Evolutionary conservation across 2,888 invertebrate genomes (phyloP).

Genomic region (Blera fallax): DNA sequence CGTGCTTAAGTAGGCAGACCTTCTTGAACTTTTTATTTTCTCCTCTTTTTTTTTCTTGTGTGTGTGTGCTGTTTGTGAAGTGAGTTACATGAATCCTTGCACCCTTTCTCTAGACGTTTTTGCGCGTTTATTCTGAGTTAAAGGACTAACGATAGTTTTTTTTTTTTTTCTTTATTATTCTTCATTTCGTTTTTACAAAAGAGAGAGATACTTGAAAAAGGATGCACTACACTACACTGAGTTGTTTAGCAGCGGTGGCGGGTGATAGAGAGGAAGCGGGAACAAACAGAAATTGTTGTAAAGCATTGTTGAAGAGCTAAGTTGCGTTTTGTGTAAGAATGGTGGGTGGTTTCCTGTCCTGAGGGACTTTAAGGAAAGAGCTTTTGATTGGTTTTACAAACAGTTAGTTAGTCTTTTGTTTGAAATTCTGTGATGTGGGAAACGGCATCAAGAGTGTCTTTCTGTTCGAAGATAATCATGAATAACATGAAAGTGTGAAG

Average conservation of each 20-base stretch:
- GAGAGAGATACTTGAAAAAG: conserved; percentile 32
- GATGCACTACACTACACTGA: conserved; percentile 33
- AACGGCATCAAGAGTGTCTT: not conserved
- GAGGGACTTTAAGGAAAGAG: conserved; percentile 29
- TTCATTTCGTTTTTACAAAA: conserved; percentile 27
- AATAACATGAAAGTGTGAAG: not conserved
- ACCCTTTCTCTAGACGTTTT: conserved; percentile 32
- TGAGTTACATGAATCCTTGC: conserved; percentile 60
- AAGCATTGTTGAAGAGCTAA: conserved; percentile 52
- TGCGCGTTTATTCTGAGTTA: conserved; percentile 53
- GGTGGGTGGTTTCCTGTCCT: not conserved
- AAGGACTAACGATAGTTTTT: conserved; percentile 66
- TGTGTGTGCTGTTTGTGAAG: conserved; percentile 47
- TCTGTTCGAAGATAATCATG: not conserved
- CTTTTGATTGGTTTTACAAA: conserved; percentile 57
- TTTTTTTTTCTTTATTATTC: not conserved
- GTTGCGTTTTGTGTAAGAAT: conserved; percentile 55
- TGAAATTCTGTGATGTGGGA: not conserved
- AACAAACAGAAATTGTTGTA: conserved; percentile 56
- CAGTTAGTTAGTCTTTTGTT: conserved; percentile 55
- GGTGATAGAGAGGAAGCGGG: conserved; percentile 29
- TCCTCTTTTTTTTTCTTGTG: not conserved
- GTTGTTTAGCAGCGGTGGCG: not conserved
- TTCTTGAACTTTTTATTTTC: conserved; percentile 63
- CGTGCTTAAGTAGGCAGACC: conserved; percentile 79